These are phyloP conservation scores for Tretioscincus oriximinensis DNA, from an alignment of 2,113 vertebrate genomes.

Conservation along the genomic window DNA sequence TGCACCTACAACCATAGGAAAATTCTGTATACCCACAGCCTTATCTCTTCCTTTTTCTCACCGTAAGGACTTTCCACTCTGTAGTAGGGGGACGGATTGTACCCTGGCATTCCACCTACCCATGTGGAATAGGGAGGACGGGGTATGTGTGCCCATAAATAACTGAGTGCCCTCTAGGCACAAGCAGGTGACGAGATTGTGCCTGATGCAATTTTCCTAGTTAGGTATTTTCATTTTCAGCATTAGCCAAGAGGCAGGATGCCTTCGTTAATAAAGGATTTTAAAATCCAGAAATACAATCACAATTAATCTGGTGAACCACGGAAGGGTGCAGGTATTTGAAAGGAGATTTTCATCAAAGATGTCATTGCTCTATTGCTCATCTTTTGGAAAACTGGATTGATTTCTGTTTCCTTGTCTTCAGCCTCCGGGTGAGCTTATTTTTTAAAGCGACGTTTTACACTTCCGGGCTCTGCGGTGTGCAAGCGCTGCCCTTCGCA, in stretches of 20 bases:
- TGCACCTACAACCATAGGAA: background rate
- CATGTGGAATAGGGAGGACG: no score
- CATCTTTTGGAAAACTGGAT: constrained; percentile 48
- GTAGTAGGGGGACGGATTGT: background rate
- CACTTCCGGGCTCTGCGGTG: constrained; percentile 22
- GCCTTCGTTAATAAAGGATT: constrained; percentile 40
- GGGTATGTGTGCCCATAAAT: no score
- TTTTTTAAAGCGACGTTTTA: constrained; percentile 31
- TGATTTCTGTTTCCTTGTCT: constrained; percentile 34
- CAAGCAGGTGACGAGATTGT: background rate
- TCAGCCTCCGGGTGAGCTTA: constrained; percentile 34
- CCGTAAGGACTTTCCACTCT: background rate
- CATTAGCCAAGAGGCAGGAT: constrained; percentile 50
- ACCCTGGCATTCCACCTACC: background rate
- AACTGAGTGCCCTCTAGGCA: no score
- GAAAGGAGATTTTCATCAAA: constrained; percentile 25
- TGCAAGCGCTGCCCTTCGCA: constrained; percentile 46
- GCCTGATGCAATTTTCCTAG: constrained; percentile 48
- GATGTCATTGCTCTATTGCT: constrained; percentile 44
- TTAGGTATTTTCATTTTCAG: constrained; percentile 48
- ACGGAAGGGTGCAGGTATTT: constrained; percentile 23
- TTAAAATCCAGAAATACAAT: background rate
- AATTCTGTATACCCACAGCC: background rate
- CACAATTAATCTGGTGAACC: constrained; percentile 35
- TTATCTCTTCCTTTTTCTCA: background rate